Evolutionary conservation across 1,140 invertebrate genomes (phyloP).

Genomic region (Brachionus rubens): DNA sequence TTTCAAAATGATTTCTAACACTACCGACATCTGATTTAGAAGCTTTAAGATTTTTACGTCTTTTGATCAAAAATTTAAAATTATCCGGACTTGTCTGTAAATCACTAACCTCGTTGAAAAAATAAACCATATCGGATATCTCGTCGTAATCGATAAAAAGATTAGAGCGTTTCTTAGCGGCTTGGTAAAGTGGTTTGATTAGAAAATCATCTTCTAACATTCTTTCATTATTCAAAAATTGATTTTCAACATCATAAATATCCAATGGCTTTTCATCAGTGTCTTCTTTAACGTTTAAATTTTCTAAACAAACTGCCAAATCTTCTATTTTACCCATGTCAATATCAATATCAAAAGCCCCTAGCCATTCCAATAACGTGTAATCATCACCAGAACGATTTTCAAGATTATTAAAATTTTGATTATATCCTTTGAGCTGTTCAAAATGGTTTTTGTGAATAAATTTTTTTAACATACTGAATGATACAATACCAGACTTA

Average conservation of each 20-base stretch:
- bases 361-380: conserved; percentile 8
- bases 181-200: not conserved
- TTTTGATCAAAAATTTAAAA: not conserved
- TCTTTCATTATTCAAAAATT: conserved; percentile 28
- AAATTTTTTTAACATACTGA: conserved; percentile 2
- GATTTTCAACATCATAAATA: conserved; percentile 5
- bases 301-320: not conserved
- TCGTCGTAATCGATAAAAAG: not conserved
- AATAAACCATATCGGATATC: conserved; percentile 2
- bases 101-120: not conserved
- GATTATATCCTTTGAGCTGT: not conserved
- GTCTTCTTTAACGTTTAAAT: not conserved
- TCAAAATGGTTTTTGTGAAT: not conserved
- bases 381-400: not conserved
- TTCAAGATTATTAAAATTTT: not conserved
- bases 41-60: not conserved
- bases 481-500: not conserved
- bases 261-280: not conserved
- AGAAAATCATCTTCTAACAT: conserved; percentile 32
- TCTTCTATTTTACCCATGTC: not conserved
- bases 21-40: not conserved
- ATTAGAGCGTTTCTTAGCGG: not conserved
- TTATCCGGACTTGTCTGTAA: not conserved
- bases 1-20: not conserved
- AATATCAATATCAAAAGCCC: conserved; percentile 13